Percentiles rank a stretch among this genome's conserved stretches.
Conservation (phyloP, 2,888 invertebrate genomes). For the Chalcis sispes region DNA sequence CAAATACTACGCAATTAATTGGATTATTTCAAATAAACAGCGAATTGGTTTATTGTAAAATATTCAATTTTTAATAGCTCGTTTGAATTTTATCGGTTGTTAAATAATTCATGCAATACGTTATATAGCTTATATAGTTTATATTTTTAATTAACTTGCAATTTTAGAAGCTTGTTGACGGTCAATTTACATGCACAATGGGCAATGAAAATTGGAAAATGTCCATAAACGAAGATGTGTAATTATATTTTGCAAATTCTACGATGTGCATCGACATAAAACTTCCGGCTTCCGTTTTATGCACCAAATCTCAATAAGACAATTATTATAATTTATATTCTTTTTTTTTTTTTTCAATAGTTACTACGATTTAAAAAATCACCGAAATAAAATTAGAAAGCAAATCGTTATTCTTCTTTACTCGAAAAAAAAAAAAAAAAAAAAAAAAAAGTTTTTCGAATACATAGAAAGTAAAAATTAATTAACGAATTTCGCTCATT, state of each 20-base stretch:
- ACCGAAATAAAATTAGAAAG: too few species aligned
- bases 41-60: not conserved
- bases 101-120: slow-evolving; percentile 49
- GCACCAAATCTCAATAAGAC: slow-evolving; percentile 41
- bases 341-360: not conserved
- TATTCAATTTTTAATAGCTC: not conserved
- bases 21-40: not conserved
- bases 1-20: too few species aligned
- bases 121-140: slow-evolving; percentile 33
- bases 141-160: slow-evolving; percentile 51
- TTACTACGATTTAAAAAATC: too few species aligned
- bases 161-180: slow-evolving; percentile 47
- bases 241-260: slow-evolving; percentile 30
- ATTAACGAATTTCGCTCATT: slow-evolving; percentile 9
- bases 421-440: too few species aligned
- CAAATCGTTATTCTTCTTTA: too few species aligned
- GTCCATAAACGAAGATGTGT: slow-evolving; percentile 48
- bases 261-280: slow-evolving; percentile 54
- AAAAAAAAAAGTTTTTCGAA: too few species aligned
- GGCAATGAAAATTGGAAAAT: slow-evolving; percentile 37
- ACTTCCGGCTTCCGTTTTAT: slow-evolving; percentile 52
- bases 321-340: slow-evolving; percentile 6
- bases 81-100: slow-evolving; percentile 12
- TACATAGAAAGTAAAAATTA: too few species aligned
- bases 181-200: slow-evolving; percentile 48